phyloP scores from a whole-genome alignment of 1,140 invertebrate genomes.

The Amyelois transitella region DNA sequence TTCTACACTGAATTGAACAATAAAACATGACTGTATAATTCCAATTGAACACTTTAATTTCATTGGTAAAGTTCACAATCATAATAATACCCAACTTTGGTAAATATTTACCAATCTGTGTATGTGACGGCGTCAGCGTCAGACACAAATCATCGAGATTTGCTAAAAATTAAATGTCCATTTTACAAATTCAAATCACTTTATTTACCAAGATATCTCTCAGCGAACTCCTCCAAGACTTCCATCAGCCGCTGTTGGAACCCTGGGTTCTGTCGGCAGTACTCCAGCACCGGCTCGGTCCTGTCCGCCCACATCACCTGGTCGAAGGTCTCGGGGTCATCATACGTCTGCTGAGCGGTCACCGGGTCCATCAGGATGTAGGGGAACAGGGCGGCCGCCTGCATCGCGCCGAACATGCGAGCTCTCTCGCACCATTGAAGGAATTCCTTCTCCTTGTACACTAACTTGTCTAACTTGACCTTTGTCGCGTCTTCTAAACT shows the following conservation, averaged over 20 bases:
- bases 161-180: too few relatives aligned
- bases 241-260: conserved; percentile 37
- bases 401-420: conserved; percentile 33
- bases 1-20: too few relatives aligned
- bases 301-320: conserved; percentile 33
- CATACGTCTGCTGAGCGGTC: conserved; percentile 30
- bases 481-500: conserved; percentile 31
- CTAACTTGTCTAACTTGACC: conserved; percentile 22
- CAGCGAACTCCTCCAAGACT: conserved; percentile 41
- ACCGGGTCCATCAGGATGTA: conserved; percentile 41
- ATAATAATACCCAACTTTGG: too few relatives aligned
- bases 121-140: too few relatives aligned
- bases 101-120: too few relatives aligned
- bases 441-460: conserved; percentile 29
- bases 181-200: too few relatives aligned
- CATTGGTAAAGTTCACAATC: too few relatives aligned
- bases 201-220: conserved; percentile 22
- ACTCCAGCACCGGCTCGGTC: conserved; percentile 37
- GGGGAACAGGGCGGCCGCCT: conserved; percentile 33
- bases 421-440: conserved; percentile 33
- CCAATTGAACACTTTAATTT: too few relatives aligned
- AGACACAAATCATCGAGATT: too few relatives aligned
- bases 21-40: too few relatives aligned
- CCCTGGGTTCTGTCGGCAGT: conserved; percentile 14
- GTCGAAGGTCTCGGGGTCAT: conserved; percentile 41